Evolutionary conservation across 2,888 invertebrate species (phyloP), one percentile per base, ranked within the genome.

Genomic region (Lomographa bimaculata): DNA sequence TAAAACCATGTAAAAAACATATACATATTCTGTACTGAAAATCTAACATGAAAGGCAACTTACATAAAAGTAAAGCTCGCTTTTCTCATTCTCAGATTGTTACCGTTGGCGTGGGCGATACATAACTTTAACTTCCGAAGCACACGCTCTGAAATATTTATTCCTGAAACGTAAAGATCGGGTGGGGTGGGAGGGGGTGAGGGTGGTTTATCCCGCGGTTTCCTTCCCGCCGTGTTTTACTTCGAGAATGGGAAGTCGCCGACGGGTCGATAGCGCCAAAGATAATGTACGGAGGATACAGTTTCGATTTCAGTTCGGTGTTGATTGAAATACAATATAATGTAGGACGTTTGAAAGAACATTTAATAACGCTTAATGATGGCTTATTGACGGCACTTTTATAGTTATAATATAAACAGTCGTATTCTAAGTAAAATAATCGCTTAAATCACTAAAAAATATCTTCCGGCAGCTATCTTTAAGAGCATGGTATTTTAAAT

Each of bases 61-160:
- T 73, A 76, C 68, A 78, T 76, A 82, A 82, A 84, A 80, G 77
- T 74, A 70, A 61, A 69, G 70, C 68, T 60, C 60, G 72, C 67
- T 74, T 78, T 79, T 79, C 80, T 79, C 78, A 79, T 85, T 84
- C 82, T 83, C 76, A 84, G 81, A 86, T 83, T 86, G 85, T 83
- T 81, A 79, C 86, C 83, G 77, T 58, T 52, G 62, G 70, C 75
- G 74, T 70, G 73, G 77, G 79, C 86, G 84, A 86, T 86, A 87
- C 84, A 87, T 86, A 87, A 83, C 85, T 83, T 78, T 80, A 84
- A 87, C 84, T 87, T 87, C 80, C 85, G 78, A 83, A 87, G 87
- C 87, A 87, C 86, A 87, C 85, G 86, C 85, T 87, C 87, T 89
- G 87, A 87, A 89, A 87, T 89, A 89, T 89, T 87, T 87, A 89